phyloP scores from a whole-genome alignment of 2,797 vertebrate genomes.

The Sebastes itinus region DNA sequence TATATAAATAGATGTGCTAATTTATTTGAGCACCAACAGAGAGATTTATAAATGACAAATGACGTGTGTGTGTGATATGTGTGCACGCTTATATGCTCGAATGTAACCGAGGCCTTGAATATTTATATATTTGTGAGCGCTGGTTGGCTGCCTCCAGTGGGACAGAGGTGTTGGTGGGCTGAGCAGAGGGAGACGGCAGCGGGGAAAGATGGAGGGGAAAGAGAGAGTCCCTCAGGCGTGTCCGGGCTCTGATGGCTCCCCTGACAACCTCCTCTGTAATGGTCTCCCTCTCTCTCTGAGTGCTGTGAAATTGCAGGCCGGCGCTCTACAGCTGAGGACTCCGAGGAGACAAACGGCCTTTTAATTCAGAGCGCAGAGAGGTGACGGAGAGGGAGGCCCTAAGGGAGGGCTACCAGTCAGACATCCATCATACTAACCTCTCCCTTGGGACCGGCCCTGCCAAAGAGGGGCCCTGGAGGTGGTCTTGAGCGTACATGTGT shows the following conservation, averaged over 20 bases:
- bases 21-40: slow-evolving; percentile 22
- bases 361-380: slow-evolving; percentile 86
- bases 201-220: slow-evolving; percentile 68
- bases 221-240: slow-evolving; percentile 76
- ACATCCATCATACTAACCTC: slow-evolving; percentile 87
- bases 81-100: slow-evolving; percentile 16
- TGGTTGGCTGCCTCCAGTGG: slow-evolving; percentile 62
- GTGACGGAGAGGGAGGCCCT: slow-evolving; percentile 85
- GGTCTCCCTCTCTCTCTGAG: slow-evolving; percentile 83
- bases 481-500: slow-evolving; percentile 57
- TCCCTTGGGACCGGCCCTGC: slow-evolving; percentile 77
- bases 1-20: slow-evolving; percentile 18
- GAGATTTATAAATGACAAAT: slow-evolving; percentile 7
- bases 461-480: slow-evolving; percentile 75
- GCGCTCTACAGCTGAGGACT: slow-evolving; percentile 87
- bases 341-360: slow-evolving; percentile 87
- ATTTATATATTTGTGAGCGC: slow-evolving; percentile 59
- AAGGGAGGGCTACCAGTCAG: slow-evolving; percentile 86
- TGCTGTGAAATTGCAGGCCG: slow-evolving; percentile 87
- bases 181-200: slow-evolving; percentile 60
- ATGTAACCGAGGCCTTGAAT: slow-evolving; percentile 44
- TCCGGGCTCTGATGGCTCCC: slow-evolving; percentile 83
- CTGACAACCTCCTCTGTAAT: slow-evolving; percentile 86
- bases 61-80: background rate
- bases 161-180: slow-evolving; percentile 73